phyloP scores from a whole-genome alignment of 2,113 vertebrate genomes.

The Pseudorhombus dupliciocellatus region DNA sequence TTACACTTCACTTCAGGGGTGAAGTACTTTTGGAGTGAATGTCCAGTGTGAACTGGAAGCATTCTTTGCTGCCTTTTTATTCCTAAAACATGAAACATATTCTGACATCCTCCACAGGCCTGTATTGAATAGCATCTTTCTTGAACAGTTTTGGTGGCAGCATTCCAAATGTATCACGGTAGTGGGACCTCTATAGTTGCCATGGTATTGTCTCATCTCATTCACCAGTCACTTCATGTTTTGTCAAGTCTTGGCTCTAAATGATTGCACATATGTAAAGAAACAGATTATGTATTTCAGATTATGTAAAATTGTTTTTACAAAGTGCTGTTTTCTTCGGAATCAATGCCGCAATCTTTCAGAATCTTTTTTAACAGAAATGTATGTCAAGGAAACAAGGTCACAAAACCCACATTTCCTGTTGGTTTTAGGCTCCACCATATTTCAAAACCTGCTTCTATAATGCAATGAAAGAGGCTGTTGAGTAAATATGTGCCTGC shows the following conservation, averaged over 20 bases:
- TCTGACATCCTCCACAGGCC: too few species aligned
- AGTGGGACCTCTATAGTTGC: too few species aligned
- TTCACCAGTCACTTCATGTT: background rate
- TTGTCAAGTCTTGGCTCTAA: background rate
- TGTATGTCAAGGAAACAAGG: background rate
- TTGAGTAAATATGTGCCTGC: slow-evolving; percentile 36
- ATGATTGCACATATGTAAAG: background rate
- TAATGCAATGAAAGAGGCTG: slow-evolving; percentile 49
- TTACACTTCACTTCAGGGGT: slow-evolving; percentile 30
- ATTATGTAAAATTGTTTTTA: background rate
- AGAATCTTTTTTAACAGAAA: background rate
- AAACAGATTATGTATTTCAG: background rate
- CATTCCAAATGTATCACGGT: too few species aligned
- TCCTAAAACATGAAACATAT: too few species aligned
- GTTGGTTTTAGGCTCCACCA: slow-evolving; percentile 27
- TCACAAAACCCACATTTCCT: background rate
- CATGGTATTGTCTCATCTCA: background rate
- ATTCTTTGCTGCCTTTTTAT: background rate
- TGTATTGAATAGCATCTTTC: too few species aligned
- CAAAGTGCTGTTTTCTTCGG: too few species aligned
- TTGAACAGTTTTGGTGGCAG: too few species aligned
- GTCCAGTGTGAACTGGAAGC: slow-evolving; percentile 27
- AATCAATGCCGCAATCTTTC: too few species aligned
- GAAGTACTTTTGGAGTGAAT: slow-evolving; percentile 32
- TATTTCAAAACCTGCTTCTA: slow-evolving; percentile 21